Evolutionary conservation across 2,113 vertebrate genomes (phyloP), one percentile per base, ranked within the genome.

Genomic region (Dasyprocta punctata): DNA sequence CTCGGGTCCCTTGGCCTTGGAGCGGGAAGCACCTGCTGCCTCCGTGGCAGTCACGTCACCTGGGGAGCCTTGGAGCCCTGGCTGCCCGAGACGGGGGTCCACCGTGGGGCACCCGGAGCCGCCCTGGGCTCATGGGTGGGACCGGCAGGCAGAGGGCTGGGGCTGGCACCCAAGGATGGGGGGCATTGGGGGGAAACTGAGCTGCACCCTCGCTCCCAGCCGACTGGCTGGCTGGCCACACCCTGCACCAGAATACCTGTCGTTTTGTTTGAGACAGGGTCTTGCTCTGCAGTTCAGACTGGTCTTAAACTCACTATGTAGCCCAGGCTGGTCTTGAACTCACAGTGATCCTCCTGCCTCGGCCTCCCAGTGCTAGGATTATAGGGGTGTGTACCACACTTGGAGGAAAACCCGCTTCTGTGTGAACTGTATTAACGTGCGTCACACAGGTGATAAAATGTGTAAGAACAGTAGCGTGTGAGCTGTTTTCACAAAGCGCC

Each of bases 1-100:
- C 98, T 99, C 99, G 99, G 99, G 99, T 98, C 99, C 99, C 96
- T 99, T 99, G 98, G 99, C 99, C 96, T 99, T 99, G 93, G 99
- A 98, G 82, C 99, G 98, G 92, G 97, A 98, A 41, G 99, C 98
- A 81, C 98, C 98, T 96, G 97, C 98, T 97, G 61, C 98, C 54
- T 98, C 99, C 98, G 96, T 96, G 80, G 95, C 95, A 69, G 95
- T 96, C 93, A 98, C 98, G 97, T 99, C 98, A 83, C 98, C 98
- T 99, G 99, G 97, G 99, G 99, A 99, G 99, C 99, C 96, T 99
- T 54, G 95, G 99, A 99, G 98, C 99, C 97, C 98, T 99, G 99
- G 98, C 99, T 54, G 14, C 54, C 54, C 4, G 14, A 16, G 14
- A 54, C 3, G 54, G 54, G 54, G 54, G 14, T n/a, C 14, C 52